Conservation (phyloP, 1,140 invertebrate species). For the Goniozus legneri region DNA sequence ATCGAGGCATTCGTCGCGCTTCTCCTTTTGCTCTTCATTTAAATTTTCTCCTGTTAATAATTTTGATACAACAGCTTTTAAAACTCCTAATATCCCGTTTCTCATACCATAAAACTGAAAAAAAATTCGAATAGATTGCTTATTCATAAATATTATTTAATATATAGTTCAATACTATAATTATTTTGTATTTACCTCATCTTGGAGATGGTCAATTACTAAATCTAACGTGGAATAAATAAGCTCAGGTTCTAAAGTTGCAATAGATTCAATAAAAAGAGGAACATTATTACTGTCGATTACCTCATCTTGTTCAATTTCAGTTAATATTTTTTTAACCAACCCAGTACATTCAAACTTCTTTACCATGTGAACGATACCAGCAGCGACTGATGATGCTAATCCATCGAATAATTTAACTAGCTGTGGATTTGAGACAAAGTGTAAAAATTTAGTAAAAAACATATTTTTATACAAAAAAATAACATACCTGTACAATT, state of each 20-base stretch:
- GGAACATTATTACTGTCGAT: conserved; percentile 63
- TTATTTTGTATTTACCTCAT: conserved; percentile 49
- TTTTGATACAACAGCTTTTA: conserved; percentile 70
- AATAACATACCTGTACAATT: conserved; percentile 61
- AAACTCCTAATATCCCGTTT: conserved; percentile 74
- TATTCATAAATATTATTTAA: conserved; percentile 3
- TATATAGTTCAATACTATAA: conserved; percentile 1
- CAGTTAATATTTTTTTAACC: conserved; percentile 69
- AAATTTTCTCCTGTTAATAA: conserved; percentile 69
- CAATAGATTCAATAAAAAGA: conserved; percentile 67
- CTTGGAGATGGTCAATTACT: conserved; percentile 57
- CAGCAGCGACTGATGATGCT: conserved; percentile 63
- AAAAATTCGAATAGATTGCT: conserved; percentile 20
- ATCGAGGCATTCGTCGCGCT: conserved; percentile 70
- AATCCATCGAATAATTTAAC: conserved; percentile 72
- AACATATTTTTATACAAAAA: conserved; percentile 8
- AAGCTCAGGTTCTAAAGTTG: conserved; percentile 62
- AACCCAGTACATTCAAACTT: conserved; percentile 63
- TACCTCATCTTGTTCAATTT: conserved; percentile 65
- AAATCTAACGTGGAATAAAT: conserved; percentile 63
- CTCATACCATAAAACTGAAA: conserved; percentile 73
- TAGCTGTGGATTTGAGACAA: no score
- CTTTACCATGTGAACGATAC: conserved; percentile 63
- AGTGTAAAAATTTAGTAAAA: conserved; percentile 4
- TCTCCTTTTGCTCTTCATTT: conserved; percentile 61